phyloP scores from a whole-genome alignment of 2,113 vertebrate species.

The Cheilinus undulatus region DNA sequence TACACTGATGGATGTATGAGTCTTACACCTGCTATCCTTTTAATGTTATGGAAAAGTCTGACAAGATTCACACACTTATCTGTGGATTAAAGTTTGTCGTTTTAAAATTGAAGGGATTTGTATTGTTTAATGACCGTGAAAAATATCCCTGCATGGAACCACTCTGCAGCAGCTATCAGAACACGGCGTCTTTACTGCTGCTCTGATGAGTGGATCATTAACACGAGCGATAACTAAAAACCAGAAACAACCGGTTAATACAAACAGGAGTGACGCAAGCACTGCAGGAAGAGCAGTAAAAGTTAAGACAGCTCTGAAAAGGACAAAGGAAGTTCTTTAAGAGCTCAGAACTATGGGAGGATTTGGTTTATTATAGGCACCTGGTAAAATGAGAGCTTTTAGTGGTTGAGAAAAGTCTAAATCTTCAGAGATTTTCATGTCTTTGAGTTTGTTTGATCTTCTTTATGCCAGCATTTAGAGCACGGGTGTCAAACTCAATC shows the following conservation, averaged over 20 bases:
- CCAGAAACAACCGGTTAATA: slow-evolving; percentile 28
- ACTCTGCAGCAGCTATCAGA: neutral
- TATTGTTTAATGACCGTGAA: too few relatives aligned
- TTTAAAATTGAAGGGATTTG: too few relatives aligned
- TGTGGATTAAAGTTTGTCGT: too few relatives aligned
- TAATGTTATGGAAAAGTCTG: neutral
- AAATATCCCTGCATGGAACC: too few relatives aligned
- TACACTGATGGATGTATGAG: neutral
- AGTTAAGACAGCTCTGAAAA: neutral
- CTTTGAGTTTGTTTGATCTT: too few relatives aligned
- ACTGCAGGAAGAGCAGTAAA: neutral
- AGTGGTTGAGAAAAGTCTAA: too few relatives aligned
- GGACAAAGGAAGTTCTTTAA: neutral
- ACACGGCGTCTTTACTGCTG: neutral
- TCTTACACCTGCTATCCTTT: neutral
- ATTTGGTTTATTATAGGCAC: neutral
- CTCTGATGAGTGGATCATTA: slow-evolving; percentile 55
- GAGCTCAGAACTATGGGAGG: neutral
- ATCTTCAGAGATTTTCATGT: too few relatives aligned
- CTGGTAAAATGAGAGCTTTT: too few relatives aligned
- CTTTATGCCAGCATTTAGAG: too few relatives aligned
- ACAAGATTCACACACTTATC: neutral
- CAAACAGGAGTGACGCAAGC: neutral
- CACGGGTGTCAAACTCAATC: too few relatives aligned
- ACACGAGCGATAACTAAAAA: slow-evolving; percentile 20